Conservation (phyloP, 2,888 invertebrate genomes). For the Labia minor region DNA sequence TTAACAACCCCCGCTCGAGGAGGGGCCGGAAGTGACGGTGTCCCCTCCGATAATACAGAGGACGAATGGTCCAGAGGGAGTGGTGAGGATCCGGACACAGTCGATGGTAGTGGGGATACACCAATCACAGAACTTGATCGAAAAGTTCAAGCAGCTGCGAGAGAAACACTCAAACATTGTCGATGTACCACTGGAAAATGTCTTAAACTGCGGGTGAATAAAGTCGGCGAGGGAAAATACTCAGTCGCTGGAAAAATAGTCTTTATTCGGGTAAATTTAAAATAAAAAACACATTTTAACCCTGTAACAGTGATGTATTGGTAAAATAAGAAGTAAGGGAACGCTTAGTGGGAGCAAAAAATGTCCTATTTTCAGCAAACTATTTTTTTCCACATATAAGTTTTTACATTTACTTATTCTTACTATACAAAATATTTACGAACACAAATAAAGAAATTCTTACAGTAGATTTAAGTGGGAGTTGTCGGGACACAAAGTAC, state of each 20-base stretch:
- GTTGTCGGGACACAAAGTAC: no score
- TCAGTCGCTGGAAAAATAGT: conserved; percentile 77
- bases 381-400: no score
- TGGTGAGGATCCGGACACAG: conserved; percentile 56
- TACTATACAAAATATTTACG: no score
- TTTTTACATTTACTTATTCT: no score
- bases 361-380: no score
- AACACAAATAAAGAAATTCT: no score
- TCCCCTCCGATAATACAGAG: conserved; percentile 52
- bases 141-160: conserved; percentile 56
- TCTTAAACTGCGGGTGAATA: conserved; percentile 61
- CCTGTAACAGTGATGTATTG: no score
- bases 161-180: conserved; percentile 62
- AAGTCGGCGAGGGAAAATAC: conserved; percentile 77
- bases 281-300: no score
- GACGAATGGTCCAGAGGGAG: conserved; percentile 62
- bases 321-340: no score
- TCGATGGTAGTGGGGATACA: conserved; percentile 34
- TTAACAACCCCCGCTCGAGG: conserved; percentile 15
- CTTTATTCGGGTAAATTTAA: conserved; percentile 64
- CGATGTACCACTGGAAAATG: conserved; percentile 59
- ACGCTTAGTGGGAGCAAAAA: no score
- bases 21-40: conserved; percentile 43
- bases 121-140: conserved; percentile 59
- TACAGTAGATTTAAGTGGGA: no score